Percentiles rank a stretch among this genome's conserved stretches.
These are phyloP conservation scores for Acronicta aceris DNA, from an alignment of 2,888 invertebrate genomes.

Conservation along the genomic window DNA sequence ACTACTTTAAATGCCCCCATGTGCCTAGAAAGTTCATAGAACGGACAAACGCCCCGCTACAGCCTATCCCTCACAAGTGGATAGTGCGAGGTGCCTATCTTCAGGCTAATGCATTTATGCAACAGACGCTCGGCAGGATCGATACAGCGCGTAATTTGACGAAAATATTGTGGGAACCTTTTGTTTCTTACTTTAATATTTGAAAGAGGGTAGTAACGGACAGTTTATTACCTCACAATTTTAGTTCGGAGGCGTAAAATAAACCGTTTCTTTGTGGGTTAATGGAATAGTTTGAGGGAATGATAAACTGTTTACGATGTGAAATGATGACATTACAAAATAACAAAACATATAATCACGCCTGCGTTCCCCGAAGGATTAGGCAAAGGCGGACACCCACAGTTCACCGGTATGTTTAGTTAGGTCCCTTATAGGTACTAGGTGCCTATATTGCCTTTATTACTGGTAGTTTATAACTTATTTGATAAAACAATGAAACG, in stretches of 20 bases:
- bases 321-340: not conserved
- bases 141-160: slow-evolving; percentile 83
- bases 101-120: slow-evolving; percentile 89
- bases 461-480: no score
- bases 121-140: slow-evolving; percentile 80
- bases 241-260: slow-evolving; percentile 24
- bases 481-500: no score
- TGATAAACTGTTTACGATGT: not conserved
- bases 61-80: slow-evolving; percentile 45
- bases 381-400: no score
- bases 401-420: no score
- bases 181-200: slow-evolving; percentile 69
- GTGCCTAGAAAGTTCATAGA: no score
- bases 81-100: slow-evolving; percentile 84
- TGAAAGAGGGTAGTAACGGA: slow-evolving; percentile 44
- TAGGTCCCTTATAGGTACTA: no score
- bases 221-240: slow-evolving; percentile 39
- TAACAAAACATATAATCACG: no score
- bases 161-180: slow-evolving; percentile 74
- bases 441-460: no score
- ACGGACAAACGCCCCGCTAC: slow-evolving; percentile 4
- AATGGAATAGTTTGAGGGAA: not conserved
- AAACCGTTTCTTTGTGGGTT: slow-evolving; percentile 1
- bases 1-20: no score
- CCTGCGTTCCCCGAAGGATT: no score